Evolutionary conservation across 2,888 invertebrate genomes (phyloP), one percentile per base, ranked within the genome.

Genomic region (Lordiphosa andalusiaca): DNA sequence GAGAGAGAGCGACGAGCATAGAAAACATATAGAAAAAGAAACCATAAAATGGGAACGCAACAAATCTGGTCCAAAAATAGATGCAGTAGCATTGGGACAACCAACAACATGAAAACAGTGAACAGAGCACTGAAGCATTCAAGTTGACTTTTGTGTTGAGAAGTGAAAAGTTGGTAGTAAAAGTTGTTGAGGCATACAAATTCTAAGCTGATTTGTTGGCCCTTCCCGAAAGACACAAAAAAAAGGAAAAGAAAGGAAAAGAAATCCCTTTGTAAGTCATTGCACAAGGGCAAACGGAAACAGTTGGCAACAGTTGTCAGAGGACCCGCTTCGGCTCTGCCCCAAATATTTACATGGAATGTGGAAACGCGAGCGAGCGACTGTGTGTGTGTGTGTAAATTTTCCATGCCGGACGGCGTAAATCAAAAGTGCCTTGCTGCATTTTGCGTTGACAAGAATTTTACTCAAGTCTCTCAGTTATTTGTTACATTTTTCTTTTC

Each of bases 11-110:
- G 23, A 6, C 19, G 42, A 62, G 41, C 46, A 53, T 52, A 19
- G 48, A 44, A 54, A 37, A 25, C 7, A 49, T 16, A 13, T 37
- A 39, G 66, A 72, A 62, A 74, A 46, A 50, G 39, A 42, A 47
- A 38, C n/a, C 44, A 50, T 66, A 69, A 72, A 78, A 78, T 82
- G 82, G 82, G 82, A 73, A 78, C 77, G 73, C 75, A 67, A 75
- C 66, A 75, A 82, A 82, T 78, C 65, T 75, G 71, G 51, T 73
- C 69, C 73, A 60, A 73, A 82, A 78, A 78, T 78, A 78, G 77
- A 78, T 49, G 64, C 49, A 39, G 55, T 52, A 70, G 49, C 50
- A 62, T 44, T 62, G 61, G 66, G 55, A 61, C 23, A 21, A 49
- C 36, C 23, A 21, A 49, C 36, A 46, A 12, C 40, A 53, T 12